Evolutionary conservation across 1,140 invertebrate genomes (phyloP).

Genomic region (Aphelinus atriplicis): DNA sequence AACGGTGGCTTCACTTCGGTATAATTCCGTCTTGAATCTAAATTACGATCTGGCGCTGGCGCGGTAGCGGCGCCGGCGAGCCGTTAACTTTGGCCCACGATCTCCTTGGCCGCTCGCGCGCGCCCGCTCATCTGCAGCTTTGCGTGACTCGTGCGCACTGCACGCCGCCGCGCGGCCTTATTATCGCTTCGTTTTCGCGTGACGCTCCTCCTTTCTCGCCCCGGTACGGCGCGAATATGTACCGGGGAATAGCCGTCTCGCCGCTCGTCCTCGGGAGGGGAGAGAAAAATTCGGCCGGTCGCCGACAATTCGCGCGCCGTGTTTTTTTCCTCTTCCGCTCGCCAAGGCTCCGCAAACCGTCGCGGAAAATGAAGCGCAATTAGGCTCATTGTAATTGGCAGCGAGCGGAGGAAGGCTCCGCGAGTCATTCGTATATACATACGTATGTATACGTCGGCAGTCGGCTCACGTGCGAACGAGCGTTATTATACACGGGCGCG

Average conservation of each 20-base stretch:
- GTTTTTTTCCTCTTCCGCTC: too few species aligned
- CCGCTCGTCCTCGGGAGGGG: background rate
- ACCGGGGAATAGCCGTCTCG: too few species aligned
- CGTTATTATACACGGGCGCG: too few species aligned
- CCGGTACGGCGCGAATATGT: background rate
- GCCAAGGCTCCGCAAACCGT: too few species aligned
- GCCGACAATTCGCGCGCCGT: background rate
- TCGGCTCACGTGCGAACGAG: background rate
- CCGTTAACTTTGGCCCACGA: slow-evolving; percentile 31
- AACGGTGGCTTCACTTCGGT: background rate
- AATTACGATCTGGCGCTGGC: slow-evolving; percentile 26
- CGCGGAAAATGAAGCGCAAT: slow-evolving; percentile 1
- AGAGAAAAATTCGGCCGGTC: background rate
- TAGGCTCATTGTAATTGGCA: too few species aligned
- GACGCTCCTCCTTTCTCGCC: background rate
- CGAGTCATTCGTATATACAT: too few species aligned
- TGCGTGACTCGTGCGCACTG: slow-evolving; percentile 8
- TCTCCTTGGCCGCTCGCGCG: background rate
- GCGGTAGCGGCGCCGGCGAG: background rate
- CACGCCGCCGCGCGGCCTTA: background rate
- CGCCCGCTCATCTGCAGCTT: background rate
- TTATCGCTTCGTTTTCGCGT: background rate
- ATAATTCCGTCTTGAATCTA: slow-evolving; percentile 32
- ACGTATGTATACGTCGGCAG: background rate
- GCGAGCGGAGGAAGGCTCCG: too few species aligned